phyloP scores from a whole-genome alignment of 2,797 vertebrate species.

The Selene dorsalis region DNA sequence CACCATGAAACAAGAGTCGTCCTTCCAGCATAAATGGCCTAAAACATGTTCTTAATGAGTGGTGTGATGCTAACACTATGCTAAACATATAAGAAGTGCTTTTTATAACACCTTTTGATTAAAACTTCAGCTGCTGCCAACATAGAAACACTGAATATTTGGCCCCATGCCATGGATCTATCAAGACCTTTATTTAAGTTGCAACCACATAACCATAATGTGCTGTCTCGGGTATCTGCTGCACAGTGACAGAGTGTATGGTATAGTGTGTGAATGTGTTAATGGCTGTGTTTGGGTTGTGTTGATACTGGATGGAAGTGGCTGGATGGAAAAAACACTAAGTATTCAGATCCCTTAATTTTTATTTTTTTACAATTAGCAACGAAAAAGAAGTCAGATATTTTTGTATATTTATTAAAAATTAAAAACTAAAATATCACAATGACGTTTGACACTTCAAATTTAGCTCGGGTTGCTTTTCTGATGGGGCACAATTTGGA shows the following conservation, averaged over 20 bases:
- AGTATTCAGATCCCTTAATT: too few species aligned
- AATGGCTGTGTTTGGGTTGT: too few species aligned
- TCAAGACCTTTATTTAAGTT: conserved; percentile 21
- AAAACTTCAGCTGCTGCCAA: conserved; percentile 7
- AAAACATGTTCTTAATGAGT: too few species aligned
- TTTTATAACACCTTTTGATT: conserved; percentile 1
- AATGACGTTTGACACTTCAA: too few species aligned
- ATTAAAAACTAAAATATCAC: too few species aligned
- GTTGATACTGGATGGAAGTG: too few species aligned
- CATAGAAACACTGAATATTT: conserved; percentile 4
- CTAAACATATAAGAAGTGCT: neutral
- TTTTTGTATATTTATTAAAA: too few species aligned
- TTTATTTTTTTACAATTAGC: too few species aligned
- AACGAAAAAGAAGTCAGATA: too few species aligned
- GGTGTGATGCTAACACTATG: neutral
- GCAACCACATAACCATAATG: neutral
- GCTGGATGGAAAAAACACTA: too few species aligned
- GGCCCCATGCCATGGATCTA: neutral
- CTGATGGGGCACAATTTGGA: too few species aligned
- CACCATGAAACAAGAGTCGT: neutral
- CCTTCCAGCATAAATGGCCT: neutral
- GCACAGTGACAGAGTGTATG: conserved; percentile 20
- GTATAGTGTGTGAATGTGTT: conserved; percentile 28
- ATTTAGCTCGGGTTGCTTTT: too few species aligned
- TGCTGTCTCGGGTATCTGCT: conserved; percentile 5